Conservation (phyloP, 1,140 invertebrate species). For the Anastatus disparis region DNA sequence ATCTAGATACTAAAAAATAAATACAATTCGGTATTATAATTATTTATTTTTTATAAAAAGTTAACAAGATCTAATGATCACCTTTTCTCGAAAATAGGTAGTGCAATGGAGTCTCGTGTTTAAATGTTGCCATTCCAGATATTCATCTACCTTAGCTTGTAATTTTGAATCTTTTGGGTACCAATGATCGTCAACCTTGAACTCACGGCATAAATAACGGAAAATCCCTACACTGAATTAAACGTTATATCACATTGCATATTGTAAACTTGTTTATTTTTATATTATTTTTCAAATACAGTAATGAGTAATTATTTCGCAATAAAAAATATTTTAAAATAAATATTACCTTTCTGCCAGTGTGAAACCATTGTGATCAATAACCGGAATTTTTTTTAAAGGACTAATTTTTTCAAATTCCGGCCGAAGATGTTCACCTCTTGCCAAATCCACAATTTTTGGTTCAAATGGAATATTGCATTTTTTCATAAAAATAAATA, state of each 20-base stretch:
- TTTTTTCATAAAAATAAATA: conserved; percentile 76
- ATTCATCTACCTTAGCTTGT: conserved; percentile 85
- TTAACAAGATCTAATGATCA: no score
- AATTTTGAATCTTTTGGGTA: conserved; percentile 77
- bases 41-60: no score
- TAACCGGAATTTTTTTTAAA: conserved; percentile 81
- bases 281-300: no score
- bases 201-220: conserved; percentile 70
- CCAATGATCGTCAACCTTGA: conserved; percentile 72
- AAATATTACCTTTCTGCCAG: conserved; percentile 77
- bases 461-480: conserved; percentile 73
- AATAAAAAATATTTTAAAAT: not conserved
- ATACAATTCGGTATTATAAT: no score
- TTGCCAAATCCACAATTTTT: conserved; percentile 68
- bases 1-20: conserved; percentile 11
- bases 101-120: conserved; percentile 68
- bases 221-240: conserved; percentile 77
- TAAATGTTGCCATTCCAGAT: conserved; percentile 88
- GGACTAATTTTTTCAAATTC: conserved; percentile 80
- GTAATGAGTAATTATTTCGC: no score
- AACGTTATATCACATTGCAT: no score
- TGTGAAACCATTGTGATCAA: conserved; percentile 81
- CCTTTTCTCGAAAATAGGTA: not conserved
- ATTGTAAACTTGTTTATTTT: no score
- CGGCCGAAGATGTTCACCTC: conserved; percentile 79